Percentiles rank a stretch among this genome's conserved stretches.
Evolutionary conservation across 2,888 invertebrate genomes (phyloP).

Genomic region (Aphrophora alni): DNA sequence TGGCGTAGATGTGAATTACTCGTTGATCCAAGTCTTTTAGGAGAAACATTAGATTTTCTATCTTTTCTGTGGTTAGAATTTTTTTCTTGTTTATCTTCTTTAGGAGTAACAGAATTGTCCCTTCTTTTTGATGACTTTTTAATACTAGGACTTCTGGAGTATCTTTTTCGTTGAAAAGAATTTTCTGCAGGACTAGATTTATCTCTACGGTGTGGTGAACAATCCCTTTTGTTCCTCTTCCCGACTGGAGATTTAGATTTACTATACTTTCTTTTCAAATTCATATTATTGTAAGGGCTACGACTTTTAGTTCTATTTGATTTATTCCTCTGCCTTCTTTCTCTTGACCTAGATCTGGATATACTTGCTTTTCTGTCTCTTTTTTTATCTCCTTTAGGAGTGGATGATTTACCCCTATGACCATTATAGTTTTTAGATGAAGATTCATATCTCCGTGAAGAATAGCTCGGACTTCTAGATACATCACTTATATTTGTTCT

Average conservation of each 20-base stretch:
- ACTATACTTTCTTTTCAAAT: not conserved
- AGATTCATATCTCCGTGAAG: not conserved
- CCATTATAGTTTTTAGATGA: not conserved
- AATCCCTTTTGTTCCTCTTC: not conserved
- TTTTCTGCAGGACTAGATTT: slow-evolving; percentile 4
- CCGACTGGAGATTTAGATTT: slow-evolving; percentile 17
- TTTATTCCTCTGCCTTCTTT: not conserved
- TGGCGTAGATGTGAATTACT: slow-evolving; percentile 43
- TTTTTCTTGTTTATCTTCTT: slow-evolving; percentile 25
- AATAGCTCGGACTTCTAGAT: not conserved
- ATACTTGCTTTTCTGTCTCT: slow-evolving; percentile 7
- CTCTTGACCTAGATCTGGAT: slow-evolving; percentile 32
- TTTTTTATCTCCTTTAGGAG: not conserved
- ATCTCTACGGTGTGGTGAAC: not conserved
- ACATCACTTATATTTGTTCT: not conserved
- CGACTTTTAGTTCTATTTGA: not conserved
- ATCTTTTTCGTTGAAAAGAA: not conserved
- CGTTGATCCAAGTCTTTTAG: slow-evolving; percentile 41
- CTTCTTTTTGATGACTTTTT: slow-evolving; percentile 6
- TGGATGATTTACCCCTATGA: not conserved
- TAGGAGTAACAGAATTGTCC: slow-evolving; percentile 20
- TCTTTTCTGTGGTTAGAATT: slow-evolving; percentile 31
- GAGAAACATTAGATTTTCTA: slow-evolving; percentile 38
- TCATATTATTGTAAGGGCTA: not conserved
- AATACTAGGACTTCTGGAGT: slow-evolving; percentile 11